phyloP scores from a whole-genome alignment of 1,140 invertebrate species.

The Papilio xuthus region DNA sequence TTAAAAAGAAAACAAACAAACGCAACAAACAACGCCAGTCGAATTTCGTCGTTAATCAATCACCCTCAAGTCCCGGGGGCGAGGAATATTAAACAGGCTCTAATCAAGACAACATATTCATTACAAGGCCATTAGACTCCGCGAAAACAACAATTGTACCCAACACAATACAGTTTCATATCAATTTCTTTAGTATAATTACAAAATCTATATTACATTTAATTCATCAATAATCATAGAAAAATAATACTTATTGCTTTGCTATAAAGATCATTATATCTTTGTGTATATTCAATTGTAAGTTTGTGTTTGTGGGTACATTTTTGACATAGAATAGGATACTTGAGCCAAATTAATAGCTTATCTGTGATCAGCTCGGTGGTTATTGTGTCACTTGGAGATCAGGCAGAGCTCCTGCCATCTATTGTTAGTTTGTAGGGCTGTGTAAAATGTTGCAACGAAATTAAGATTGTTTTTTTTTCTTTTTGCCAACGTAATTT shows the following conservation, averaged over 20 bases:
- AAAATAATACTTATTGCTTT: conserved; percentile 42
- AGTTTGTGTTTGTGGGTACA: conserved; percentile 49
- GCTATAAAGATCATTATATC: conserved; percentile 32
- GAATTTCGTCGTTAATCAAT: conserved; percentile 59
- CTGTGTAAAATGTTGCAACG: conserved; percentile 34
- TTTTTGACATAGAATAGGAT: conserved; percentile 66
- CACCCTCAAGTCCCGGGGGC: conserved; percentile 56
- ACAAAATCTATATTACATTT: conserved; percentile 4
- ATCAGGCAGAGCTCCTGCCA: conserved; percentile 50
- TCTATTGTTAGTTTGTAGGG: conserved; percentile 52
- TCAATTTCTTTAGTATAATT: conserved; percentile 58
- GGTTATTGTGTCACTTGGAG: conserved; percentile 73
- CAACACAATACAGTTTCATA: conserved; percentile 62
- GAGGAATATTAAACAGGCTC: conserved; percentile 43
- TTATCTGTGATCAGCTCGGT: conserved; percentile 71
- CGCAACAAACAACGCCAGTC: conserved; percentile 40
- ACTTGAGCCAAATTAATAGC: conserved; percentile 77
- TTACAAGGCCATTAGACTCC: conserved; percentile 48
- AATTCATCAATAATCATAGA: not conserved
- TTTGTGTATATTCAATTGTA: conserved; percentile 26
- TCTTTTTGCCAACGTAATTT: no score
- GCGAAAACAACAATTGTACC: conserved; percentile 66
- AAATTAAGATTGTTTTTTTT: not conserved
- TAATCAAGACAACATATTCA: conserved; percentile 57
- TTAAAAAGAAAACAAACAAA: conserved; percentile 22